phyloP scores from a whole-genome alignment of 2,888 invertebrate species.

The Scaptomyza cyrtandrae region DNA sequence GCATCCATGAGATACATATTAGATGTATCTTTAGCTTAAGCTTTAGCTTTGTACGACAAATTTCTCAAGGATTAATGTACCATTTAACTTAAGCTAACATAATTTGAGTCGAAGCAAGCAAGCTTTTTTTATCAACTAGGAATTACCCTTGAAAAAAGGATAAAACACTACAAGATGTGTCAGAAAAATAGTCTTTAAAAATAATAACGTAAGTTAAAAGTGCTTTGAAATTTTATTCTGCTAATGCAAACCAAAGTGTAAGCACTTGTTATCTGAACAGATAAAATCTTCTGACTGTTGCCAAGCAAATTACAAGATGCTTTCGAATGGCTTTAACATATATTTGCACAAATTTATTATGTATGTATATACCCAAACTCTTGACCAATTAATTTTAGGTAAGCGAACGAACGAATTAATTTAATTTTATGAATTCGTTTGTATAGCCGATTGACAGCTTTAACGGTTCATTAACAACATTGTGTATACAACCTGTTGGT shows the following conservation, averaged over 20 bases:
- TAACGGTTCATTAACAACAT: conserved; percentile 30
- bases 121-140: neutral
- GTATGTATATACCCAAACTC: neutral
- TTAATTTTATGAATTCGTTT: conserved; percentile 13
- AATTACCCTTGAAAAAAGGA: conserved; percentile 13
- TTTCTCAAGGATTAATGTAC: conserved; percentile 17
- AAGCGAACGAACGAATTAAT: conserved; percentile 3
- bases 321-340: neutral
- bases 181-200: neutral
- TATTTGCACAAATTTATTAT: conserved; percentile 3
- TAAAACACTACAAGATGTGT: no score
- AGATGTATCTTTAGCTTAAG: conserved; percentile 15
- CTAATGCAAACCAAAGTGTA: neutral
- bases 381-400: neutral
- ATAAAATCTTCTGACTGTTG: neutral
- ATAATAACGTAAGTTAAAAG: neutral
- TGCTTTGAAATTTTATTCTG: no score
- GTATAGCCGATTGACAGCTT: conserved; percentile 24
- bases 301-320: neutral
- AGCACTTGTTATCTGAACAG: neutral
- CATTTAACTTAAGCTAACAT: neutral
- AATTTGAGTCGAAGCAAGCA: neutral
- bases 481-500: conserved; percentile 30
- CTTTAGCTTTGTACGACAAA: conserved; percentile 8
- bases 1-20: conserved; percentile 34